Conservation (phyloP, 1,140 invertebrate species). For the Diachasmimorpha longicaudata region DNA sequence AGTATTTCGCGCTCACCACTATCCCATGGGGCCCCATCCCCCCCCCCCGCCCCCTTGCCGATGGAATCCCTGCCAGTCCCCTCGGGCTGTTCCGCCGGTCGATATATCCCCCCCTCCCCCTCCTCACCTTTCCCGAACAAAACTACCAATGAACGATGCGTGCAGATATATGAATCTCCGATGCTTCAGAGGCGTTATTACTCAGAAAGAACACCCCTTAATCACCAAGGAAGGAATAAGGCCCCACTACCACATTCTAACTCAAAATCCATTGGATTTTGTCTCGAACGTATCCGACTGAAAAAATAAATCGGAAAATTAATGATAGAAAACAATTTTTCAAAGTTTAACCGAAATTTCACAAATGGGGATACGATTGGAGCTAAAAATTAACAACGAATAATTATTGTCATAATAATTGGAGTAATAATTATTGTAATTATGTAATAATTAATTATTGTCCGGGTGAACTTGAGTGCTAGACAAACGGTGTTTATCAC, state of each 20-base stretch:
- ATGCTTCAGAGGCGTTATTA: conserved; percentile 38
- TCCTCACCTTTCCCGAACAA: too few species aligned
- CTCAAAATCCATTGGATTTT: neutral
- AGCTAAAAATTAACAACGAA: neutral
- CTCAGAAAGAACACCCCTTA: conserved; percentile 39
- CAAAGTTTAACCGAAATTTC: neutral
- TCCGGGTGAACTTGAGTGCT: neutral
- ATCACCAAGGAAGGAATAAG: conserved; percentile 30
- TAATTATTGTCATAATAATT: too few species aligned
- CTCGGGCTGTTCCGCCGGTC: too few species aligned
- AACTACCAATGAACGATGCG: conserved; percentile 26
- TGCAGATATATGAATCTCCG: conserved; percentile 35
- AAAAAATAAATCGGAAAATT: neutral
- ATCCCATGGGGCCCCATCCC: conserved; percentile 27
- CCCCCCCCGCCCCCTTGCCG: conserved; percentile 22
- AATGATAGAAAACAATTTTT: neutral
- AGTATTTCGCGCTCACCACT: conserved; percentile 31
- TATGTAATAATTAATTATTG: neutral
- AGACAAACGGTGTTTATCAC: neutral
- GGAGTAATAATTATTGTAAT: neutral
- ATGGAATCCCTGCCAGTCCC: too few species aligned
- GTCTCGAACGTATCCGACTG: neutral
- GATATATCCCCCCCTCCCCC: neutral
- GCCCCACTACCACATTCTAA: neutral
- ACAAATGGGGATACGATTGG: neutral